phyloP scores from a whole-genome alignment of 2,888 invertebrate genomes.

The Calameuta idolon region DNA sequence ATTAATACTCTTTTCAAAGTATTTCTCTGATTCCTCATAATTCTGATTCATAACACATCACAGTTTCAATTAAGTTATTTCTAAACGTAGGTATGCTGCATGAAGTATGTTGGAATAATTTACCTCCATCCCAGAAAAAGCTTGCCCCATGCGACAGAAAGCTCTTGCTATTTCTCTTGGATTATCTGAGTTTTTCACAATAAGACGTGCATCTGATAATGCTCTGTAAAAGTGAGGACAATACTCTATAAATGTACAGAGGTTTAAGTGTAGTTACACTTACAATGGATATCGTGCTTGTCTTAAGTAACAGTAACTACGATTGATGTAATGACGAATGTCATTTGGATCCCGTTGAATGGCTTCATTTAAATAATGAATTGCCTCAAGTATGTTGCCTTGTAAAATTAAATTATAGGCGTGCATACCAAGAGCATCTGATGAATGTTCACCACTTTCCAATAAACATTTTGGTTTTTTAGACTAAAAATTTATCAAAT shows the following conservation, averaged over 20 bases:
- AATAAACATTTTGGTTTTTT: slow-evolving; percentile 19
- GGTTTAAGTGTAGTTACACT: slow-evolving; percentile 14
- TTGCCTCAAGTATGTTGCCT: slow-evolving; percentile 26
- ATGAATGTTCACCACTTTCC: slow-evolving; percentile 20
- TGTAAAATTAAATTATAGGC: slow-evolving; percentile 23
- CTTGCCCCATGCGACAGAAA: slow-evolving; percentile 38
- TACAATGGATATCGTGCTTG: slow-evolving; percentile 27
- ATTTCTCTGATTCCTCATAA: slow-evolving; percentile 1
- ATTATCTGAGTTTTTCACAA: slow-evolving; percentile 23
- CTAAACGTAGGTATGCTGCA: neutral
- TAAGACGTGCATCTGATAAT: slow-evolving; percentile 28
- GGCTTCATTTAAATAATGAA: slow-evolving; percentile 27
- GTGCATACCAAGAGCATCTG: slow-evolving; percentile 28
- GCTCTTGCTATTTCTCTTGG: slow-evolving; percentile 24
- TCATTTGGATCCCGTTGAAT: slow-evolving; percentile 28
- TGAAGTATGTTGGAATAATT: neutral
- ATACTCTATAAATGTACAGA: neutral
- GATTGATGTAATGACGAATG: slow-evolving; percentile 36
- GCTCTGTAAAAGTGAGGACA: slow-evolving; percentile 27
- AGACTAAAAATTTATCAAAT: slow-evolving; percentile 16
- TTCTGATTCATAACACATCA: neutral
- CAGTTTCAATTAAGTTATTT: neutral
- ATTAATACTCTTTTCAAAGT: neutral
- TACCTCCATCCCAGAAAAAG: slow-evolving; percentile 31
- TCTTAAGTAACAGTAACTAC: slow-evolving; percentile 37